Conservation (phyloP, 2,113 vertebrate genomes). For the Gracilinanus agilis region DNA sequence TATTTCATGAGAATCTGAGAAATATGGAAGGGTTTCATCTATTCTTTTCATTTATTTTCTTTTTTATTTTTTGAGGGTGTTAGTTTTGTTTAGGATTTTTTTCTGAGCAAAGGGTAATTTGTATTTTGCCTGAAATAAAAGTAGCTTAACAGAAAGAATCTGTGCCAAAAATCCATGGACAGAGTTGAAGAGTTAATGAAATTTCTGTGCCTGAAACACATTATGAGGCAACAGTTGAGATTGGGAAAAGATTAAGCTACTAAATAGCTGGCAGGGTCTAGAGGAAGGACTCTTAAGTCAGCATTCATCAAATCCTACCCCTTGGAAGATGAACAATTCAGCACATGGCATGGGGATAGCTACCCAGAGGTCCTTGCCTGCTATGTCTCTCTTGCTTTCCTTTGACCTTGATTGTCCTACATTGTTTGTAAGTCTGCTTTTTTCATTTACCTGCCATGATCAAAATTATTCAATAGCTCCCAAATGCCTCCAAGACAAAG, state of each 20-base stretch:
- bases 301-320: constrained; percentile 65
- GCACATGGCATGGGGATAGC: constrained; percentile 68
- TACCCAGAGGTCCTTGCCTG: constrained; percentile 2
- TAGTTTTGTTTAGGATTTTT: background rate
- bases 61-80: too few species aligned
- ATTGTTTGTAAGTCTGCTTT: background rate
- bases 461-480: background rate
- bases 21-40: constrained; percentile 46
- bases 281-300: constrained; percentile 73
- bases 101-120: constrained; percentile 72
- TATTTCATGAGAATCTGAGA: background rate
- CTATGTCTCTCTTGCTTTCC: constrained; percentile 38
- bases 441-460: background rate
- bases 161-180: constrained; percentile 81
- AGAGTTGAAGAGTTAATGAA: constrained; percentile 84
- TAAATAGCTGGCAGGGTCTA: constrained; percentile 80
- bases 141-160: constrained; percentile 76
- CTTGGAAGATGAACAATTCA: constrained; percentile 67
- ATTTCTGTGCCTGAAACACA: constrained; percentile 84
- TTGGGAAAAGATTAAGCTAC: constrained; percentile 83
- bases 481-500: accelerated
- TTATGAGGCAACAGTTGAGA: constrained; percentile 83
- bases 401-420: constrained; percentile 14
- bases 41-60: constrained; percentile 43
- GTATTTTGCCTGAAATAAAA: constrained; percentile 80